phyloP scores from a whole-genome alignment of 2,888 invertebrate species.

The Trilocha varians region DNA sequence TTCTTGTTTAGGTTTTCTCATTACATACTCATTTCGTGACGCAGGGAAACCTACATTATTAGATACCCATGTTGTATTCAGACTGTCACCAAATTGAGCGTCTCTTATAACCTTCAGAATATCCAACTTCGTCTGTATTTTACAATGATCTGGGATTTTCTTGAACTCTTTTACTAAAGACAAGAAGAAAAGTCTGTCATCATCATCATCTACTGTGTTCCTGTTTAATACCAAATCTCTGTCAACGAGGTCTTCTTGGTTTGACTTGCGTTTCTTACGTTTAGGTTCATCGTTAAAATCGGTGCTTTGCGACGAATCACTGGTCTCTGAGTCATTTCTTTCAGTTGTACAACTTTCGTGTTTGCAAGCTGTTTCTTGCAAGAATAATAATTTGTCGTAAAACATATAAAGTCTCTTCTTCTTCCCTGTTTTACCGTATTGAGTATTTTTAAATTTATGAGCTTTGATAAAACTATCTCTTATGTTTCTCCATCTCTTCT shows the following conservation, averaged over 20 bases:
- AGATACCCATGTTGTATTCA: neutral
- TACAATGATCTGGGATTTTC: constrained; percentile 14
- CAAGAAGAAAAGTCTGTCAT: constrained; percentile 16
- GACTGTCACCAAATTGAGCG: constrained; percentile 4
- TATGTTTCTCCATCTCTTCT: constrained; percentile 11
- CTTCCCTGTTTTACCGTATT: neutral
- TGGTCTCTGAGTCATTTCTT: constrained; percentile 5
- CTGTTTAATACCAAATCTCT: constrained; percentile 8
- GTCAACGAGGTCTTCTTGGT: constrained; percentile 6
- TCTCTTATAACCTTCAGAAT: constrained; percentile 14
- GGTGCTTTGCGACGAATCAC: neutral
- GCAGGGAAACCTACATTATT: too few species aligned
- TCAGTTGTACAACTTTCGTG: constrained; percentile 9
- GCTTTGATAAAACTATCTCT: constrained; percentile 10
- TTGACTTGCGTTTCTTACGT: constrained; percentile 9
- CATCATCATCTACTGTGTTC: constrained; percentile 13
- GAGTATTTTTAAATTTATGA: constrained; percentile 3
- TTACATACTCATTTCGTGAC: too few species aligned
- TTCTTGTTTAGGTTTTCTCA: too few species aligned
- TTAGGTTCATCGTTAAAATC: neutral
- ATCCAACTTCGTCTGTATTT: constrained; percentile 13
- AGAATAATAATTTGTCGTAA: constrained; percentile 13
- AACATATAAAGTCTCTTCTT: constrained; percentile 11
- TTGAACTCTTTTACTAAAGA: constrained; percentile 17
- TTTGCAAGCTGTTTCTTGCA: constrained; percentile 10